A percentile compares a stretch with the other conserved stretches of the same genome.
phyloP scores from a whole-genome alignment of 2,113 vertebrate genomes.

The Hemibagrus wyckioides region DNA sequence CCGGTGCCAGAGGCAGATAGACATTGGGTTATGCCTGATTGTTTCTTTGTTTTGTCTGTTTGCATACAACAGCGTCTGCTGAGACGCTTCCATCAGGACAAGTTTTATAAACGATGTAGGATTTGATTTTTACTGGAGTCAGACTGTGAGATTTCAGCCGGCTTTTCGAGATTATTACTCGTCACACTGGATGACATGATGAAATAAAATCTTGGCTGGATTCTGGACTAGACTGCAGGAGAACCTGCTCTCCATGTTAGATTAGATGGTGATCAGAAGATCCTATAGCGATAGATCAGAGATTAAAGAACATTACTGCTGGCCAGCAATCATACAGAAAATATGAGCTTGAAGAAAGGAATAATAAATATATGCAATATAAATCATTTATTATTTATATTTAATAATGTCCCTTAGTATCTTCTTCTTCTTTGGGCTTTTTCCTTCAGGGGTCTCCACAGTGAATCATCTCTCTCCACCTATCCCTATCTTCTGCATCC shows the following conservation, averaged over 20 bases:
- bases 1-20: neutral
- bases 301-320: neutral
- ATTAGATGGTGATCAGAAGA: neutral
- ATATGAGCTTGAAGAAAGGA: neutral
- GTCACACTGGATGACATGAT: neutral
- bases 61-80: neutral
- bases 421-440: too few species aligned
- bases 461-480: too few species aligned
- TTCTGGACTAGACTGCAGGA: neutral
- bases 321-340: neutral
- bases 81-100: neutral
- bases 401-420: too few species aligned
- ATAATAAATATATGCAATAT: neutral
- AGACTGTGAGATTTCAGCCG: neutral
- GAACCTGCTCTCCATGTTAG: neutral
- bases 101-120: neutral
- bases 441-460: too few species aligned
- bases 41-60: neutral
- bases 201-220: neutral
- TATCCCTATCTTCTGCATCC: too few species aligned
- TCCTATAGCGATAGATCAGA: neutral
- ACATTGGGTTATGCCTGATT: neutral
- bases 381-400: too few species aligned
- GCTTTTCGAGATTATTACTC: neutral
- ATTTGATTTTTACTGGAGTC: neutral